These are phyloP conservation scores for Papilio polyxenes DNA, from an alignment of 1,140 invertebrate species.

Conservation along the genomic window DNA sequence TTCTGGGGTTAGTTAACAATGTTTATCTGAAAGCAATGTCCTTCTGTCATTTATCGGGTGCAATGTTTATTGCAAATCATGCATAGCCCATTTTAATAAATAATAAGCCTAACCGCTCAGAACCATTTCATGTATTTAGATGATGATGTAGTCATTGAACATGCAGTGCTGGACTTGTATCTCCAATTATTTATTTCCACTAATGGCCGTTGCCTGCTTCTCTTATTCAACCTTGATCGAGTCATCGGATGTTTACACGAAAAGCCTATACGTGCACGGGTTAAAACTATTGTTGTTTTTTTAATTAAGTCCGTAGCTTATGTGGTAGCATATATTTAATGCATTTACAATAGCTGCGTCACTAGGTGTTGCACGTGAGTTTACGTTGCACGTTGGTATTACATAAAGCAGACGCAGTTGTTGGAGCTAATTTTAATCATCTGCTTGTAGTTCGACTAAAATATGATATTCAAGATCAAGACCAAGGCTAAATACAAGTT, in stretches of 20 bases:
- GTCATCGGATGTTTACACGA: not conserved
- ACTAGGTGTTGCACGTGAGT: conserved; percentile 23
- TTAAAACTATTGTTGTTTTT: not conserved
- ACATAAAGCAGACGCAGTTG: conserved; percentile 18
- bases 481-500: not conserved
- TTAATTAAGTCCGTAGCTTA: not conserved
- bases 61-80: no score
- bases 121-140: not conserved
- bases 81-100: not conserved
- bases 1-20: no score
- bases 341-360: conserved; percentile 12
- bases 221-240: not conserved
- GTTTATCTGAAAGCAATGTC: no score
- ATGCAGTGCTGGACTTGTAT: not conserved
- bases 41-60: no score
- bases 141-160: not conserved
- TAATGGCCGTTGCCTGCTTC: no score
- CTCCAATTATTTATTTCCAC: not conserved
- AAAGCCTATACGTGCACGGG: not conserved
- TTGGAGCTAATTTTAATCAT: conserved; percentile 1
- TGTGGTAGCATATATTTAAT: not conserved
- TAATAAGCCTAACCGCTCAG: not conserved
- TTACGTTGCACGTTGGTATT: not conserved
- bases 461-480: conserved; percentile 27
- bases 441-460: conserved; percentile 2